Evolutionary conservation across 2,797 vertebrate genomes (phyloP).

Genomic region (Danio kyathit): DNA sequence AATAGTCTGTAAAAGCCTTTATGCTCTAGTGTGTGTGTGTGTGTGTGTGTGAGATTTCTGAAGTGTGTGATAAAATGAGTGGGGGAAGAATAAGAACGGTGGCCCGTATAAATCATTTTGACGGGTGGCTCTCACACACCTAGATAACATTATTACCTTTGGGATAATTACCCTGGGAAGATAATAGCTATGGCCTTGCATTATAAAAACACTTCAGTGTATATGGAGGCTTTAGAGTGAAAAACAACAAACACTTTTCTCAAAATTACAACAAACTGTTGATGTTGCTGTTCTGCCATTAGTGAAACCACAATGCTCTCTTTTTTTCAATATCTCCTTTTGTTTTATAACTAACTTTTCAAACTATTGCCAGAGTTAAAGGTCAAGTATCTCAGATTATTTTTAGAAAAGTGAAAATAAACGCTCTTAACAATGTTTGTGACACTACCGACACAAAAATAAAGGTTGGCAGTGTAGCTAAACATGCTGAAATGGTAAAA

Average conservation of each 20-base stretch:
- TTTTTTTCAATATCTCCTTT: not conserved
- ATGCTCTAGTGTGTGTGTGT: constrained; percentile 25
- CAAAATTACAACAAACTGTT: constrained; percentile 13
- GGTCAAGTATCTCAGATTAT: no score
- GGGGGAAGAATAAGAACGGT: constrained; percentile 34
- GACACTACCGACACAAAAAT: no score
- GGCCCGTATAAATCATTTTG: constrained; percentile 58
- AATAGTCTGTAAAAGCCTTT: constrained; percentile 45
- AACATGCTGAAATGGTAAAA: no score
- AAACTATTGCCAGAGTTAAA: not conserved
- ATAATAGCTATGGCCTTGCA: constrained; percentile 43
- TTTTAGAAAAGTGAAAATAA: no score
- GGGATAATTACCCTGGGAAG: constrained; percentile 56
- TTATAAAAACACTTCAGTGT: constrained; percentile 26
- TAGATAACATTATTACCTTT: constrained; percentile 62
- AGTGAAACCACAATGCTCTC: not conserved
- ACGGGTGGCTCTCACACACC: constrained; percentile 50
- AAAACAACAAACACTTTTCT: constrained; percentile 10
- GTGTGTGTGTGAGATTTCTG: constrained; percentile 34
- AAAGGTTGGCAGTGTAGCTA: no score
- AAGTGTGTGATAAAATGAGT: constrained; percentile 44
- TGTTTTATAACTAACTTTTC: constrained; percentile 1
- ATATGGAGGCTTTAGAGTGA: constrained; percentile 24
- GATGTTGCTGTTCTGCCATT: constrained; percentile 11
- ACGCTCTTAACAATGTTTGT: no score